phyloP scores from a whole-genome alignment of 2,113 vertebrate species.

The Oncorhynchus mykiss region DNA sequence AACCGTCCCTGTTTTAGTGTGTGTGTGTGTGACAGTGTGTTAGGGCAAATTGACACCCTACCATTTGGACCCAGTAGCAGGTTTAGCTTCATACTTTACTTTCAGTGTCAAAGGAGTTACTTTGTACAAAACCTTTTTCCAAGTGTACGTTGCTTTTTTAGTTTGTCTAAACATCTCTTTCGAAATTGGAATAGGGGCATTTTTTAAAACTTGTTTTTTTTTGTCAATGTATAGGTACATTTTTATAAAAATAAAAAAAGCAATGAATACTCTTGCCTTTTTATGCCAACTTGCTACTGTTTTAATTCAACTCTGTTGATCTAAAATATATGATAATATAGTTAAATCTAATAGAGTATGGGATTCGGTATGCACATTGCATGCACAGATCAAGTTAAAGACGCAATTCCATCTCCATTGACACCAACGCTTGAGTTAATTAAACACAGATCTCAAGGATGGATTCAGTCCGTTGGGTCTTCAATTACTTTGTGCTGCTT shows the following conservation, averaged over 20 bases:
- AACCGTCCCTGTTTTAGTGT: slow-evolving; percentile 51
- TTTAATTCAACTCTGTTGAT: background rate
- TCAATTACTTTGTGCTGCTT: too few species aligned
- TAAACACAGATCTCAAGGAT: too few species aligned
- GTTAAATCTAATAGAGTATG: too few species aligned
- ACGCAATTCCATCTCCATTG: too few species aligned
- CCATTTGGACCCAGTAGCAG: slow-evolving; percentile 19
- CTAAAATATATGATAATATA: too few species aligned
- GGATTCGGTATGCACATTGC: too few species aligned
- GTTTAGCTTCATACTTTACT: slow-evolving; percentile 21
- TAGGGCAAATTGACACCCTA: slow-evolving; percentile 12
- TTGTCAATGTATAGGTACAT: slow-evolving; percentile 22
- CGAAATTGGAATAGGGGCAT: slow-evolving; percentile 23
- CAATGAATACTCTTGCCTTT: slow-evolving; percentile 16
- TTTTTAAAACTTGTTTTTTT: background rate
- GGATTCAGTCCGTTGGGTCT: too few species aligned
- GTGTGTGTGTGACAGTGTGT: slow-evolving; percentile 32
- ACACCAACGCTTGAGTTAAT: too few species aligned
- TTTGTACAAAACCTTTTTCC: slow-evolving; percentile 41
- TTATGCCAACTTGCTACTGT: slow-evolving; percentile 1
- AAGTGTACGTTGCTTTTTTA: slow-evolving; percentile 24
- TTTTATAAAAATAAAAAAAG: slow-evolving; percentile 61
- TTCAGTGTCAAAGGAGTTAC: slow-evolving; percentile 5
- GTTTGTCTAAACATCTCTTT: slow-evolving; percentile 29
- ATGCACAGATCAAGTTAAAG: too few species aligned